phyloP scores from a whole-genome alignment of 2,888 invertebrate species.

The Aricia artaxerxes region DNA sequence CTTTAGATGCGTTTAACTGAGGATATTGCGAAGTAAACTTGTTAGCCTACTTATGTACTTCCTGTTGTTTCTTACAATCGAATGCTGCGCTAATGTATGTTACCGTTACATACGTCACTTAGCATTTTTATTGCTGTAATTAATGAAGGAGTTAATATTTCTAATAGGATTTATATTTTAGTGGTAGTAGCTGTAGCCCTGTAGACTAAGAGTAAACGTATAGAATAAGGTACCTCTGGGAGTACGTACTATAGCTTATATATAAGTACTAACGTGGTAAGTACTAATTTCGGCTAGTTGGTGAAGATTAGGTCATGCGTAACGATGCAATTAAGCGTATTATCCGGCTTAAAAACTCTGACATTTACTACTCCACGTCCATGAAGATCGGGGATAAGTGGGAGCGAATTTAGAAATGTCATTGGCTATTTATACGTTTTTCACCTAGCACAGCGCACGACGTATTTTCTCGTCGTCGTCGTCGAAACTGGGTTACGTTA shows the following conservation, averaged over 20 bases:
- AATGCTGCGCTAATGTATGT: conserved; percentile 5
- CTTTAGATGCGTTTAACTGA: neutral
- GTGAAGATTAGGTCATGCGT: conserved; percentile 10
- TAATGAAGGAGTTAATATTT: neutral
- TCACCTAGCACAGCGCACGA: conserved; percentile 46
- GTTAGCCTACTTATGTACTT: conserved; percentile 5
- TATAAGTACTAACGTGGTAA: neutral
- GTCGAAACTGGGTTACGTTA: conserved; percentile 67
- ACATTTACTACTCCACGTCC: neutral
- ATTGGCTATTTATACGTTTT: conserved; percentile 58
- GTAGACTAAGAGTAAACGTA: neutral
- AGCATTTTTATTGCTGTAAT: conserved; percentile 12
- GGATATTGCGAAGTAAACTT: conserved; percentile 16
- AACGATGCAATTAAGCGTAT: neutral
- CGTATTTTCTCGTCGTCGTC: conserved; percentile 49
- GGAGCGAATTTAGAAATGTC: conserved; percentile 59
- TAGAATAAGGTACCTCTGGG: neutral
- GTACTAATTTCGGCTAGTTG: neutral
- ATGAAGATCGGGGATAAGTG: conserved; percentile 34
- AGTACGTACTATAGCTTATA: neutral
- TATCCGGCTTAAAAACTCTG: neutral
- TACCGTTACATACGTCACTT: neutral
- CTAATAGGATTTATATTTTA: neutral
- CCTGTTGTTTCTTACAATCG: conserved; percentile 12
- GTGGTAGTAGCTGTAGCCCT: neutral